Conservation (phyloP, 1,140 invertebrate genomes). For the Drosophila cardini region DNA sequence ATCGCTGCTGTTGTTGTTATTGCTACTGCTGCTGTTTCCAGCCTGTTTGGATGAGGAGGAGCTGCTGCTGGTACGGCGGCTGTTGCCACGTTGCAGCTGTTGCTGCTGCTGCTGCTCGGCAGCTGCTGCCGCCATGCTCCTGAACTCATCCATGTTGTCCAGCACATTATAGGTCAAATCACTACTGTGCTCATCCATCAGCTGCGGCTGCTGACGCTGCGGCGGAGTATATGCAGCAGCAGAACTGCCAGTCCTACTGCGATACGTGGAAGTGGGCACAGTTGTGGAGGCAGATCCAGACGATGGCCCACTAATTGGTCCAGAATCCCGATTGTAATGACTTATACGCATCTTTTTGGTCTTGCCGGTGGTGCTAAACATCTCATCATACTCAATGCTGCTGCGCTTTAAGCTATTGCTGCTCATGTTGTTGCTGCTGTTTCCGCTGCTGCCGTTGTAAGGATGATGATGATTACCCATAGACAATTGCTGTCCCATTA, state of each 20-base stretch:
- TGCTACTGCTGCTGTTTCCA: slow-evolving; percentile 49
- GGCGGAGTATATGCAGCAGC: slow-evolving; percentile 61
- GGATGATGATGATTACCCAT: neutral
- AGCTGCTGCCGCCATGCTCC: slow-evolving; percentile 50
- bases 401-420: slow-evolving; percentile 84
- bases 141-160: slow-evolving; percentile 78
- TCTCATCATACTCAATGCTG: slow-evolving; percentile 86
- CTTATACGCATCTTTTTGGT: slow-evolving; percentile 93
- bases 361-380: slow-evolving; percentile 73
- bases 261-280: slow-evolving; percentile 48
- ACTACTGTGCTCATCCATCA: slow-evolving; percentile 73
- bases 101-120: slow-evolving; percentile 40
- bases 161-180: slow-evolving; percentile 80
- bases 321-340: slow-evolving; percentile 88
- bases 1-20: slow-evolving; percentile 52
- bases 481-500: slow-evolving; percentile 31
- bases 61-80: slow-evolving; percentile 37
- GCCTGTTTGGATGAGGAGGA: slow-evolving; percentile 30
- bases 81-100: slow-evolving; percentile 43
- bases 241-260: slow-evolving; percentile 43
- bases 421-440: slow-evolving; percentile 82
- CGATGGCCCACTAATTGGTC: slow-evolving; percentile 25
- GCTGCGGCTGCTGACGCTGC: slow-evolving; percentile 58
- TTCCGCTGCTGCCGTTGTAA: neutral
- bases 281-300: slow-evolving; percentile 19